Percentiles rank a stretch among this genome's conserved stretches.
phyloP scores from a whole-genome alignment of 2,113 vertebrate species.

The Argyrosomus japonicus region DNA sequence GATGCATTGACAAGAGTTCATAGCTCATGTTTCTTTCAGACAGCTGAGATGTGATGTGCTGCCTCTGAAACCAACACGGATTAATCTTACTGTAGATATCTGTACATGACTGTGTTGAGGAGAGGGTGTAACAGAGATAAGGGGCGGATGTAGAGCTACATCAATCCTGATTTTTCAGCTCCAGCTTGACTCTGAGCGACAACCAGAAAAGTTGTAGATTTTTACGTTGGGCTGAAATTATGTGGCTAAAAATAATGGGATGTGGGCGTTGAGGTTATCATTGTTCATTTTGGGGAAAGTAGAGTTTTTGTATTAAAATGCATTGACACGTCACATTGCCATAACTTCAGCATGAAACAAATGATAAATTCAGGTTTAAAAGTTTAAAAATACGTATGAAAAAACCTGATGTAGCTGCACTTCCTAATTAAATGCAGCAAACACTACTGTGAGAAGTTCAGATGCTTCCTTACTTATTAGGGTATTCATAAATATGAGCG shows the following conservation, averaged over 20 bases:
- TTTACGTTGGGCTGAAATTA: background rate
- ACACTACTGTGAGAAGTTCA: background rate
- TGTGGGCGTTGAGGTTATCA: background rate
- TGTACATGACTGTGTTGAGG: constrained; percentile 15
- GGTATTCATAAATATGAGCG: background rate
- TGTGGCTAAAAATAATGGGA: background rate
- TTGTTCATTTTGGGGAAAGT: background rate
- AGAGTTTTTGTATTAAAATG: constrained; percentile 18
- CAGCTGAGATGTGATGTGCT: constrained; percentile 29
- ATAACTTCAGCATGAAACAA: background rate
- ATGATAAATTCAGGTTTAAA: background rate
- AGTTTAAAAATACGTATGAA: background rate
- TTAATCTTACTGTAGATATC: constrained; percentile 23
- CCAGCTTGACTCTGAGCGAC: background rate
- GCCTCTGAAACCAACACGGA: constrained; percentile 35
- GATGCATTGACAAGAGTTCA: constrained; percentile 17
- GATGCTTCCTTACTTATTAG: background rate
- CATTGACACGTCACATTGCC: background rate
- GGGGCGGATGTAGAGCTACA: background rate
- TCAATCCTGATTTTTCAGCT: constrained; percentile 16
- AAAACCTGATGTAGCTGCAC: background rate
- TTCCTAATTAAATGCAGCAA: constrained; percentile 2
- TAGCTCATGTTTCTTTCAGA: constrained; percentile 13
- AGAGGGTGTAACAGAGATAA: constrained; percentile 29
- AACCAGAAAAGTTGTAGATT: background rate